Base-by-base conservation (phyloP, 2,113 vertebrate genomes). In the Alligator sinensis region DNA sequence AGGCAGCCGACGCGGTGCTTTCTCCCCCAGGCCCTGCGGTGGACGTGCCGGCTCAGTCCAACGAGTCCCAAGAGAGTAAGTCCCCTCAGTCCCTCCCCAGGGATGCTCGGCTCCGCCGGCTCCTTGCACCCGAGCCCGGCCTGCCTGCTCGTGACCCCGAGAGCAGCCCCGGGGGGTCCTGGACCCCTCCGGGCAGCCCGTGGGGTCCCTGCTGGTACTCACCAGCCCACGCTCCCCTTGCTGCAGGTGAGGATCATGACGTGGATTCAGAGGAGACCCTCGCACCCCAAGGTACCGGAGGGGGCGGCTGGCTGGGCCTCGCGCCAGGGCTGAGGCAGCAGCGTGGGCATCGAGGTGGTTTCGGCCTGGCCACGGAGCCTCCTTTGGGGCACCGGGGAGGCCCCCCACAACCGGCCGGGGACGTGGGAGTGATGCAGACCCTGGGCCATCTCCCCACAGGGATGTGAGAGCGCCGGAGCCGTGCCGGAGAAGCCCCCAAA, bases 31-130 rank as follows among this genome's bases (percentile, higher is more conserved):
- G 63, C 25, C 80, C 80, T 3, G 3, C 60, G 4, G 25, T 19
- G 13, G 80, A 78, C 2, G 28, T 25, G 27, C 62, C 88, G 0
- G 55, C 28, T 2, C 80, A 70, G 80, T 89, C 88, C 74, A 30
- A 70, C 12, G 88, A 89, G 63, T 89, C 74, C 3, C 61, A 89
- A 76, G 88, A 89, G 38, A 82, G 88, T 89, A 76, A 89, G 88
- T 4, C 22, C 22, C 57, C 1, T 3, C 11, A 9, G 30, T 9
- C 58, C 58, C 21, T 2, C 4, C 8, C 7, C 5, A 2, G 60
- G 60, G 60, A 18, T 5, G 47, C 38, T 11, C 27, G 17, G 47
- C 47, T 60, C 34, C 11, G 1, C 11, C 34, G 60, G 59, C 2
- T 25, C 38, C 74, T 25, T 9, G 77, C 59, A 38, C 30, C 79